These are phyloP conservation scores for Amitus sp. DNA, from an alignment of 2,888 invertebrate genomes.

Conservation along the genomic window DNA sequence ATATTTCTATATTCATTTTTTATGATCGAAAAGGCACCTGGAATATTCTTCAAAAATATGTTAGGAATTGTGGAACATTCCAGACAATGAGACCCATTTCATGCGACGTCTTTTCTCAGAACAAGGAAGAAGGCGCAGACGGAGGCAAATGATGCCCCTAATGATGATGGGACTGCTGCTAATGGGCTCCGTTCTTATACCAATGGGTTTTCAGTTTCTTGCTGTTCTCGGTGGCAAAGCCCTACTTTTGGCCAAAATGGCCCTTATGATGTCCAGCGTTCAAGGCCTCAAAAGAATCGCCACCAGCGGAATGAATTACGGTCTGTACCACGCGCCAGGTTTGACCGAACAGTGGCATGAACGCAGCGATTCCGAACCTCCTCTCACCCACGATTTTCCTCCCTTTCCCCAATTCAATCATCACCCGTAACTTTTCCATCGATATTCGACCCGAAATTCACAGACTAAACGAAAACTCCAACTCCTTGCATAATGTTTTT, in stretches of 20 bases:
- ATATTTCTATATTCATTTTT: too few species aligned
- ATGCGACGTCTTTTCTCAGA: constrained; percentile 16
- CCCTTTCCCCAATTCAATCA: background rate
- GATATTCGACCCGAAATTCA: too few species aligned
- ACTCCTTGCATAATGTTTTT: too few species aligned
- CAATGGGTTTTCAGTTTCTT: constrained; percentile 86
- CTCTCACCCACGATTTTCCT: background rate
- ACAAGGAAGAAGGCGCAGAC: constrained; percentile 66
- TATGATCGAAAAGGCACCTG: too few species aligned
- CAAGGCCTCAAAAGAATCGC: constrained; percentile 83
- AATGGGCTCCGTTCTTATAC: constrained; percentile 79
- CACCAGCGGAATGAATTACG: constrained; percentile 79
- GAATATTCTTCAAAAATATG: too few species aligned
- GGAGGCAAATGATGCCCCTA: constrained; percentile 78
- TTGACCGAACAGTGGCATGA: constrained; percentile 64
- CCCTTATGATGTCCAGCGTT: constrained; percentile 80
- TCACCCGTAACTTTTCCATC: background rate
- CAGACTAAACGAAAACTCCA: too few species aligned
- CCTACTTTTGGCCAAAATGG: constrained; percentile 82
- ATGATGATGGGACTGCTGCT: constrained; percentile 83
- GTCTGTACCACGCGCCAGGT: constrained; percentile 75
- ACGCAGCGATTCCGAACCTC: constrained; percentile 52
- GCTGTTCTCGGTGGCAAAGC: constrained; percentile 86
- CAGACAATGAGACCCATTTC: too few species aligned
- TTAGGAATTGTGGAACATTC: too few species aligned